Evolutionary conservation across 2,113 vertebrate species (phyloP).

Genomic region (Dasyprocta punctata): DNA sequence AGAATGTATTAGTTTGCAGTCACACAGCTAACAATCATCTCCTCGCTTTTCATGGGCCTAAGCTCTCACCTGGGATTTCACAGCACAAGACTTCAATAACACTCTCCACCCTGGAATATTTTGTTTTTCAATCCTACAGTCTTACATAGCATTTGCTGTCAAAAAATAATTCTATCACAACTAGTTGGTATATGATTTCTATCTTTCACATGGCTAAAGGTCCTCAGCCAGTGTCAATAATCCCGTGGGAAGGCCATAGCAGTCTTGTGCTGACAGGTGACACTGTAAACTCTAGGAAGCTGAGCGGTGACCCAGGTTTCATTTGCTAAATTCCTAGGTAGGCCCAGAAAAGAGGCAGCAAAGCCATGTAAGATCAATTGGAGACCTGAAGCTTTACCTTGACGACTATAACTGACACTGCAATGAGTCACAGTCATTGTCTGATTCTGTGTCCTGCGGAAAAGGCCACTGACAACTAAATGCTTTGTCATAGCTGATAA

Average conservation of each 20-base stretch:
- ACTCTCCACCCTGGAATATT: not conserved
- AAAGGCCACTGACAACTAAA: constrained; percentile 7
- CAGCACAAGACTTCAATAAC: not conserved
- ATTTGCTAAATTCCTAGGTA: not conserved
- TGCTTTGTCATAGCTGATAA: not conserved
- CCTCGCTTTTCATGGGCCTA: fast-evolving
- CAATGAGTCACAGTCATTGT: not conserved
- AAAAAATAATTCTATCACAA: not conserved
- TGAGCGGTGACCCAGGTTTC: not conserved
- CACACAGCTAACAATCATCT: fast-evolving
- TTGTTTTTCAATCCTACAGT: not conserved
- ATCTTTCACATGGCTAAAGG: not conserved
- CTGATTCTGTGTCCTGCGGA: not conserved
- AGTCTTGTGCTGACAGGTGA: not conserved
- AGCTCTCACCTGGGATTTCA: not conserved
- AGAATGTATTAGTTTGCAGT: not conserved
- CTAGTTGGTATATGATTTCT: not conserved
- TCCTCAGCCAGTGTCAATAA: not conserved
- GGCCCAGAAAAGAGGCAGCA: not conserved
- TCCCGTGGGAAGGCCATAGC: not conserved
- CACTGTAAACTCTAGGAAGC: not conserved
- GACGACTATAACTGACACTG: not conserved
- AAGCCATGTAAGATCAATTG: not conserved
- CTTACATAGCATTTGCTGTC: not conserved
- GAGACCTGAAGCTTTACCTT: not conserved